phyloP scores from a whole-genome alignment of 2,888 invertebrate species.

The Synanthedon vespiformis region DNA sequence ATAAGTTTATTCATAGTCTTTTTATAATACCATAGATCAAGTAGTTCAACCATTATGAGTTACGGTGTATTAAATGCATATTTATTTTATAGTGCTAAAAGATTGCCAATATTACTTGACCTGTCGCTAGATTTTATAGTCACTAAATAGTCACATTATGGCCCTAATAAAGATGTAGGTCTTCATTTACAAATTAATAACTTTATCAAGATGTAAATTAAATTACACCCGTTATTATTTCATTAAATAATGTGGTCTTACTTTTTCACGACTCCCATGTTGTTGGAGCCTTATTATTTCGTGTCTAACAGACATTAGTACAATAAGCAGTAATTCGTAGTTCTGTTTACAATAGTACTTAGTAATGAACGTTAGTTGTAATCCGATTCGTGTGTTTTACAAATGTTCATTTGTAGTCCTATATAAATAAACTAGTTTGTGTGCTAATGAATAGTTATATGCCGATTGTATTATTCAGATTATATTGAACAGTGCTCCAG shows the following conservation, averaged over 20 bases:
- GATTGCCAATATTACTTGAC: not conserved
- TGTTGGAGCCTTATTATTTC: not conserved
- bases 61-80: not conserved
- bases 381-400: conserved; percentile 39
- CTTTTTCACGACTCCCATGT: not conserved
- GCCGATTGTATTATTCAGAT: too few relatives aligned
- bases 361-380: conserved; percentile 39
- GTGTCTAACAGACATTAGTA: not conserved
- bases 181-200: not conserved
- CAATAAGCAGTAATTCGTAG: not conserved
- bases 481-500: too few relatives aligned
- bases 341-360: conserved; percentile 28
- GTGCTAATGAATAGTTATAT: conserved; percentile 36
- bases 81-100: not conserved
- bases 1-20: too few relatives aligned
- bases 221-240: not conserved
- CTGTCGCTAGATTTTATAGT: not conserved
- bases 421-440: conserved; percentile 31
- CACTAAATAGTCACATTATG: not conserved
- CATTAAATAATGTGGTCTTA: not conserved
- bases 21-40: too few relatives aligned
- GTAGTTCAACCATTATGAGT: not conserved
- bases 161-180: not conserved
- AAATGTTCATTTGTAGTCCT: conserved; percentile 22
- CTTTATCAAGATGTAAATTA: not conserved